These are phyloP conservation scores for Triplophysa yarkandensis DNA, from an alignment of 2,797 vertebrate species.

Conservation along the genomic window DNA sequence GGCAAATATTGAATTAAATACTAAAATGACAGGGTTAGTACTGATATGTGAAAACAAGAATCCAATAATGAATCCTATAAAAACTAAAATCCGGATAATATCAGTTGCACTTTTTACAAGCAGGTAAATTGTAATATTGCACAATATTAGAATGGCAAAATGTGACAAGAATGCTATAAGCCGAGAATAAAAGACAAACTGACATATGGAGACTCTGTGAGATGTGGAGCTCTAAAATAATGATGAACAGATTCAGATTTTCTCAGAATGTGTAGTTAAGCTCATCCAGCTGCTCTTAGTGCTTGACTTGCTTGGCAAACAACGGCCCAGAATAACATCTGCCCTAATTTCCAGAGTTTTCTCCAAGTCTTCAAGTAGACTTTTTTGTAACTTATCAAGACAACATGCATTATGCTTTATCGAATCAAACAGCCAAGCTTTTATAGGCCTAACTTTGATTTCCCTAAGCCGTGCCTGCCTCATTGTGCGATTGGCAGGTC, in stretches of 20 bases:
- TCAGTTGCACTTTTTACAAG: too few relatives aligned
- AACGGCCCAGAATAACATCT: conserved; percentile 34
- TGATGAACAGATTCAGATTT: not conserved
- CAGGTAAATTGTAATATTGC: too few relatives aligned
- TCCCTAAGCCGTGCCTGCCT: conserved; percentile 37
- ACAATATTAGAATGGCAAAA: not conserved
- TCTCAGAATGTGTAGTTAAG: not conserved
- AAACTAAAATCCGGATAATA: too few relatives aligned
- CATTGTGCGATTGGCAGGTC: conserved; percentile 40
- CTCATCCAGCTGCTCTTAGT: conserved; percentile 31
- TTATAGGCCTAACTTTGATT: conserved; percentile 46
- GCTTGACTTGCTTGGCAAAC: conserved; percentile 24
- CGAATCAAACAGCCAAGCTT: conserved; percentile 7
- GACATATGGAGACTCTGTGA: conserved; percentile 1
- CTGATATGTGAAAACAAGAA: too few relatives aligned
- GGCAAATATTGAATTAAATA: too few relatives aligned
- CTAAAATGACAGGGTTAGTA: too few relatives aligned
- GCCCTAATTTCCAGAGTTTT: conserved; percentile 25
- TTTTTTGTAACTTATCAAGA: not conserved
- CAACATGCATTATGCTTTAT: not conserved
- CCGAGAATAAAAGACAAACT: not conserved
- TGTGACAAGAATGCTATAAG: not conserved
- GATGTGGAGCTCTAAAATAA: not conserved
- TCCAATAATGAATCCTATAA: too few relatives aligned
- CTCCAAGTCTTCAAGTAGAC: conserved; percentile 15